Conservation (phyloP, 2,888 invertebrate genomes). For the Scaptomyza reducta region DNA sequence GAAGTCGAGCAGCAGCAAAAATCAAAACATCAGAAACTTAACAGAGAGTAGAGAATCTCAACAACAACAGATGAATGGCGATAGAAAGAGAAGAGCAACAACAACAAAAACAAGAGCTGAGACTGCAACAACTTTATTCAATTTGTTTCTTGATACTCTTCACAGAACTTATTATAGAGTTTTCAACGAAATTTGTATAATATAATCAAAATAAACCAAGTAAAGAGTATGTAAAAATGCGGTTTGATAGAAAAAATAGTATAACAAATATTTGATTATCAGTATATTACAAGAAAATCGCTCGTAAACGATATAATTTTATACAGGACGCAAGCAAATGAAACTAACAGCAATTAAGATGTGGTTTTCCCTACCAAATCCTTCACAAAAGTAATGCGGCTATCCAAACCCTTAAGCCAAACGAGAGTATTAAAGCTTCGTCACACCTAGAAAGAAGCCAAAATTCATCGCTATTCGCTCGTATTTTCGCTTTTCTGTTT, state of each 20-base stretch:
- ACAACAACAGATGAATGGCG: constrained; percentile 1
- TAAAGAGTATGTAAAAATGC: no score
- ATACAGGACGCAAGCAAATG: no score
- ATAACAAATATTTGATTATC: no score
- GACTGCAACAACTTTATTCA: constrained; percentile 65
- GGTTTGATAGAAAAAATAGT: no score
- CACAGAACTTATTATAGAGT: background rate
- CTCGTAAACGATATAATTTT: no score
- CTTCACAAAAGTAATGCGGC: no score
- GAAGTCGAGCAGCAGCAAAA: constrained; percentile 55
- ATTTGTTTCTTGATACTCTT: constrained; percentile 38
- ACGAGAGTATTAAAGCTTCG: constrained; percentile 8
- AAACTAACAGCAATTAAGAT: no score
- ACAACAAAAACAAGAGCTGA: constrained; percentile 8
- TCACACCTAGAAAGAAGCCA: background rate
- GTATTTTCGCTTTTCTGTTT: background rate
- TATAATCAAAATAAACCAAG: no score
- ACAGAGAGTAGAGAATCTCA: constrained; percentile 13
- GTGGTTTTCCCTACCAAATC: no score
- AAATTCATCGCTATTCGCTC: background rate
- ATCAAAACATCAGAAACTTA: constrained; percentile 69
- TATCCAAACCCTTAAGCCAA: background rate
- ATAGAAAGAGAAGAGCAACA: background rate
- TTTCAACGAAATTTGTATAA: no score
- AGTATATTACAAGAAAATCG: no score